Percentiles rank a stretch among this genome's conserved stretches.
Conservation (phyloP, 2,888 invertebrate genomes). For the Hermaeophaga mercurialis region DNA sequence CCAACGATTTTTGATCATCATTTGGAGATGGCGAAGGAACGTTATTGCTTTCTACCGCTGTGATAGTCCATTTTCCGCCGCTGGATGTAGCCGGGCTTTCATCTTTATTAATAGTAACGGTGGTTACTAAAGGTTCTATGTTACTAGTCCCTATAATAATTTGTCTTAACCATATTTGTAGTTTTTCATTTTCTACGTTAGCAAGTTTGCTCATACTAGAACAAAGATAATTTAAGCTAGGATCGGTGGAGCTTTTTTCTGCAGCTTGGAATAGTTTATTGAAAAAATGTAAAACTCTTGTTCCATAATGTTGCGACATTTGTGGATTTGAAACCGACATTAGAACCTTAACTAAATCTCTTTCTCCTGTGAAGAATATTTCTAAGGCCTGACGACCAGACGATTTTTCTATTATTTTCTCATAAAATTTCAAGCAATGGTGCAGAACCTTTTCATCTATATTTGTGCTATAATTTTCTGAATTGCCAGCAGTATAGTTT, state of each 20-base stretch:
- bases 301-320: constrained; percentile 72
- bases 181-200: constrained; percentile 65
- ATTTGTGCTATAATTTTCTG: constrained; percentile 41
- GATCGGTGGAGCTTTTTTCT: constrained; percentile 67
- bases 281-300: constrained; percentile 80
- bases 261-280: constrained; percentile 72
- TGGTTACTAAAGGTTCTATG: constrained; percentile 55
- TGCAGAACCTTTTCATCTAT: constrained; percentile 68
- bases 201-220: constrained; percentile 70
- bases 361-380: constrained; percentile 75
- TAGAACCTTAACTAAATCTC: constrained; percentile 77
- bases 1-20: constrained; percentile 60
- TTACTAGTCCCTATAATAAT: constrained; percentile 63
- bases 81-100: constrained; percentile 35
- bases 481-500: constrained; percentile 60
- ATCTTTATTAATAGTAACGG: constrained; percentile 57
- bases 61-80: constrained; percentile 41
- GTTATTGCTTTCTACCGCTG: constrained; percentile 36
- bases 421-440: constrained; percentile 82
- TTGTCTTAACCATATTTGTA: constrained; percentile 70
- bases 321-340: constrained; percentile 80
- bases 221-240: constrained; percentile 69
- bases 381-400: constrained; percentile 83
- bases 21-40: constrained; percentile 41
- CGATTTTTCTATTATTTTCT: constrained; percentile 80